Base-by-base conservation (phyloP, 2,888 invertebrate species). In the Aspidiotus rigidus region DNA sequence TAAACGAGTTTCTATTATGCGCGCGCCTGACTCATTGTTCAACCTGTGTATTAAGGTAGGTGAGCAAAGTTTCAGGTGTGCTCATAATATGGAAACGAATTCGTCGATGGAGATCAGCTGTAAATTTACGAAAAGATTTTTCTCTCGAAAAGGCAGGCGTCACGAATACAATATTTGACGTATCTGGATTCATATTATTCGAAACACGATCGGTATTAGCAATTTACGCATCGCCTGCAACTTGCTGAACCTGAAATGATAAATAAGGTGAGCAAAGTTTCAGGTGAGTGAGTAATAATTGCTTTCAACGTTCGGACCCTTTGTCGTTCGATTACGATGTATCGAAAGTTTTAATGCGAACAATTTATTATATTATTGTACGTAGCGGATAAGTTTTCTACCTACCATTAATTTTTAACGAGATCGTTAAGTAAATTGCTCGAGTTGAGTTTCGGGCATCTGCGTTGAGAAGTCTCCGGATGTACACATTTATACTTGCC, bases 11-110 rank as follows among this genome's bases (percentile, higher is more conserved):
- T 66, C 55, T 61, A 81, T 81, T 80, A 82, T 84, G 83, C 81
- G 80, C 83, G 84, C 84, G 87, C 88, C 88, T 88, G 88, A 88
- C 86, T 86, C 84, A 82, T 87, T 88, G 87, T 88, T 87, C 85
- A 82, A 82, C 87, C 87, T 87, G 84, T 84, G 79, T 74, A 75
- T 80, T 81, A 74, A 75, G 79, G 79, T 79, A 87, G 88, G 87
- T 88, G 88, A 88, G 88, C 88, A 88, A 88, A 88, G 87, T 87
- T 88, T 88, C 88, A 88, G 88, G 88, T 88, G 88, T 87, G 87
- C 87, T 84, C 82, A 83, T 83, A 80, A 80, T 72, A 74, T 71
- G 71, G 67, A 71, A 69, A 67, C 53, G 55, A 62, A 69, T 17
- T 54, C 62, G 55, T 44, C 62, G 57, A 1, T 28, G 28, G 28